These are phyloP conservation scores for Teleogryllus occipitalis DNA, from an alignment of 1,140 invertebrate genomes.

Conservation along the genomic window DNA sequence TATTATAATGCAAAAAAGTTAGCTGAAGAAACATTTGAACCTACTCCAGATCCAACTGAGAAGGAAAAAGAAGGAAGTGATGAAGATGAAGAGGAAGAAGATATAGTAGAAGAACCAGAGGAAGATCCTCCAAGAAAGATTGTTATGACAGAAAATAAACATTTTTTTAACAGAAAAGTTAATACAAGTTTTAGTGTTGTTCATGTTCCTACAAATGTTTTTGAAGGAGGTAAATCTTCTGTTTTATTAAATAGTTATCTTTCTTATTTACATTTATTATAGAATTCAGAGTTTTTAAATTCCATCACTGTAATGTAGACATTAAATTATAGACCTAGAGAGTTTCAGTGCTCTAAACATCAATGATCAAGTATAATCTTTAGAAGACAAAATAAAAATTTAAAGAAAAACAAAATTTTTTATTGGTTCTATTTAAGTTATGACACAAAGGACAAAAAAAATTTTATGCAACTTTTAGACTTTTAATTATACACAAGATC, in stretches of 20 bases:
- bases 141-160: conserved; percentile 55
- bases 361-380: no score
- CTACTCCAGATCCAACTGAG: conserved; percentile 34
- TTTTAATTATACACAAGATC: no score
- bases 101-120: conserved; percentile 32
- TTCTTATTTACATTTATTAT: neutral
- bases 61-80: conserved; percentile 17
- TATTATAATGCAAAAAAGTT: conserved; percentile 67
- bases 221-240: conserved; percentile 63
- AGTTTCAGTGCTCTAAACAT: no score
- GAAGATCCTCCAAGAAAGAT: conserved; percentile 32
- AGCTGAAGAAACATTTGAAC: conserved; percentile 34
- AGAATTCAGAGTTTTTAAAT: neutral
- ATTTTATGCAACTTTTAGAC: no score
- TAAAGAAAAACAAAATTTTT: no score
- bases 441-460: no score
- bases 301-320: no score
- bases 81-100: conserved; percentile 36
- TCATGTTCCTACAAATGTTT: conserved; percentile 94
- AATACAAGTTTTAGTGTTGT: conserved; percentile 81
- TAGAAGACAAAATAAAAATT: no score
- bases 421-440: no score
- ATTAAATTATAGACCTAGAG: no score
- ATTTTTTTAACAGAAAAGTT: conserved; percentile 72
- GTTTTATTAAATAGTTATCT: neutral